Evolutionary conservation across 1,140 invertebrate genomes (phyloP).

Genomic region (Cephus cinctus): DNA sequence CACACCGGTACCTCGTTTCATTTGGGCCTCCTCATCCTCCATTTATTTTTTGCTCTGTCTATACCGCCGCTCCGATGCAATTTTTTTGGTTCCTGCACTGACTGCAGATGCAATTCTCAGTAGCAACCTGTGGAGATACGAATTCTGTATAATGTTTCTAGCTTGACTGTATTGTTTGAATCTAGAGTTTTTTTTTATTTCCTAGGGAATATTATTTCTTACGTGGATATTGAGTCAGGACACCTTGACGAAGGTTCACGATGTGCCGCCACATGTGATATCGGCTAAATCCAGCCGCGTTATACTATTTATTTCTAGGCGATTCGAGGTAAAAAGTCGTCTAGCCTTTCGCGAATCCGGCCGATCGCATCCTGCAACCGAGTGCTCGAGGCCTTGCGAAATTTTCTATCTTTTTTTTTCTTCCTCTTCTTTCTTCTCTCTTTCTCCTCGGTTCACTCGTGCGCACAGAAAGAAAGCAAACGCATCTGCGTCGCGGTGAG

Average conservation of each 20-base stretch:
- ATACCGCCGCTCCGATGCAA: neutral
- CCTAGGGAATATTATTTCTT: too few species aligned
- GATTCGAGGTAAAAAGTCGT: constrained; percentile 29
- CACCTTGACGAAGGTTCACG: constrained; percentile 17
- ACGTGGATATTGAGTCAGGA: too few species aligned
- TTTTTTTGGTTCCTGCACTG: neutral
- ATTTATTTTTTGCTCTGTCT: neutral
- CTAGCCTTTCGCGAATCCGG: constrained; percentile 21
- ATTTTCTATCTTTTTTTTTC: too few species aligned
- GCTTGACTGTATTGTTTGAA: neutral
- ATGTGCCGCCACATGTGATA: constrained; percentile 19
- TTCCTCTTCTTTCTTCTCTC: too few species aligned
- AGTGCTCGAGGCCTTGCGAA: too few species aligned
- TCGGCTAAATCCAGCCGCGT: constrained; percentile 28
- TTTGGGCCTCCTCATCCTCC: neutral
- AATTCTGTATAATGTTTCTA: neutral
- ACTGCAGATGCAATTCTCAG: neutral
- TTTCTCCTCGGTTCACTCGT: too few species aligned
- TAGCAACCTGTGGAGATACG: too few species aligned
- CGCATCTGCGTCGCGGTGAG: too few species aligned
- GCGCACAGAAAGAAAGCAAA: too few species aligned
- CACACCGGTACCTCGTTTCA: neutral
- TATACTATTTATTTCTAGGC: constrained; percentile 38
- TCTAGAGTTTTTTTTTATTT: constrained; percentile 2
- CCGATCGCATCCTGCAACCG: too few species aligned